Percentiles rank a stretch among this genome's conserved stretches.
phyloP scores from a whole-genome alignment of 2,797 vertebrate species.

The Acipenser oxyrinchus region DNA sequence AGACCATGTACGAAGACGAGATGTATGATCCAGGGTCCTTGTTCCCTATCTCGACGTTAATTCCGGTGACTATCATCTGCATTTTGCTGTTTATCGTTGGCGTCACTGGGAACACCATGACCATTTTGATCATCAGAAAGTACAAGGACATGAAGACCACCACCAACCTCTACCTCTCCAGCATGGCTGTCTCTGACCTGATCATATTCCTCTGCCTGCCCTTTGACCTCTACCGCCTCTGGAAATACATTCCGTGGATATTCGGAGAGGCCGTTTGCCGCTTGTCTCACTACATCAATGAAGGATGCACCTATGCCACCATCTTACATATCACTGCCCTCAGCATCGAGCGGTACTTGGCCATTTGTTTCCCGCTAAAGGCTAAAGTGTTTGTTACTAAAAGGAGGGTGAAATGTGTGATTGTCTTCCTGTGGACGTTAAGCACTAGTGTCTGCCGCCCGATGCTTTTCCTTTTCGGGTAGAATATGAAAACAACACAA shows the following conservation, averaged over 20 bases:
- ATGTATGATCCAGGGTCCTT: conserved; percentile 50
- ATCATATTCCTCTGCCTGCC: conserved; percentile 74
- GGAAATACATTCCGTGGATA: conserved; percentile 74
- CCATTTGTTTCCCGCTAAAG: conserved; percentile 69
- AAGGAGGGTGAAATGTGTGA: conserved; percentile 57
- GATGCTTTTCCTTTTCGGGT: conserved; percentile 70
- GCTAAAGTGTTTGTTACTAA: conserved; percentile 66
- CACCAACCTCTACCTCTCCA: conserved; percentile 76
- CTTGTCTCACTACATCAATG: conserved; percentile 65
- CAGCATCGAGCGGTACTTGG: conserved; percentile 68
- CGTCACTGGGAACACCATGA: conserved; percentile 65
- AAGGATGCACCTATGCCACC: conserved; percentile 74
- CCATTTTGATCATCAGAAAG: conserved; percentile 64
- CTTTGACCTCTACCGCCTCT: conserved; percentile 74
- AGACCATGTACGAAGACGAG: conserved; percentile 39
- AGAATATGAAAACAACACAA: conserved; percentile 58
- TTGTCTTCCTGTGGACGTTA: conserved; percentile 63
- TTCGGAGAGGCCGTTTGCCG: conserved; percentile 71
- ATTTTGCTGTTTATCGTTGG: conserved; percentile 63
- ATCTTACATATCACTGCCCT: conserved; percentile 74
- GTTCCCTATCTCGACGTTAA: conserved; percentile 59
- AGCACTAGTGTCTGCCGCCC: conserved; percentile 65
- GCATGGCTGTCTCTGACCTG: conserved; percentile 73
- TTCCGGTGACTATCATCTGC: conserved; percentile 62
- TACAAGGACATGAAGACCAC: conserved; percentile 66